phyloP scores from a whole-genome alignment of 2,888 invertebrate genomes.

The Platycnemis pennipes region DNA sequence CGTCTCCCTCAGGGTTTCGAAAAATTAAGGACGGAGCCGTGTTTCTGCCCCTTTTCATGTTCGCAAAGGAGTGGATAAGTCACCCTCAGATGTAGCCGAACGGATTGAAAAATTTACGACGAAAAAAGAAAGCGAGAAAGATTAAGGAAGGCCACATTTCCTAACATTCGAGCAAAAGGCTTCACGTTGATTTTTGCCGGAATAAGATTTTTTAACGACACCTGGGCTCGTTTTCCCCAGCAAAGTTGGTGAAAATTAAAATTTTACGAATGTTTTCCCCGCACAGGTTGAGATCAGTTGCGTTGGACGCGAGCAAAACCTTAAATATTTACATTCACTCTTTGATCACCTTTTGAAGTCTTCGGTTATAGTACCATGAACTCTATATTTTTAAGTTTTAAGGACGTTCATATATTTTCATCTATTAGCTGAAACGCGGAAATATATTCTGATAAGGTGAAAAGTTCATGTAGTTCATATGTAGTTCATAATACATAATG shows the following conservation, averaged over 20 bases:
- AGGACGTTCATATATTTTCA: not conserved
- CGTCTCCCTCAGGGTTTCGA: not conserved
- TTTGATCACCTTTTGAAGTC: not conserved
- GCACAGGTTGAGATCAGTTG: not conserved
- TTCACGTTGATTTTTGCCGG: not conserved
- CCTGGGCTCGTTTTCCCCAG: not conserved
- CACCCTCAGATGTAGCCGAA: not conserved
- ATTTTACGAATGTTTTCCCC: not conserved
- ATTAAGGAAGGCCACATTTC: not conserved
- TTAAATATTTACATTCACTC: not conserved
- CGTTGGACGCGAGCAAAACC: not conserved
- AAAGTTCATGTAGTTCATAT: no score
- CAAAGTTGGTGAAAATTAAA: not conserved
- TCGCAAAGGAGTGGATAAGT: not conserved
- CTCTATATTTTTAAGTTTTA: not conserved
- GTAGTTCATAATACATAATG: no score
- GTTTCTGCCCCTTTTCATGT: not conserved
- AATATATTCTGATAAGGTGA: no score
- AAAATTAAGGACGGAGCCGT: conserved; percentile 33
- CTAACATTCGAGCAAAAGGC: not conserved
- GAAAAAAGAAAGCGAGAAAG: not conserved
- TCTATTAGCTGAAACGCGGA: no score
- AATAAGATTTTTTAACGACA: not conserved
- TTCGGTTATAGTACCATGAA: not conserved
- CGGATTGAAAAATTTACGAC: conserved; percentile 3